Evolutionary conservation across 1,140 invertebrate species (phyloP).

Genomic region (Pemphigus obesinymphae): DNA sequence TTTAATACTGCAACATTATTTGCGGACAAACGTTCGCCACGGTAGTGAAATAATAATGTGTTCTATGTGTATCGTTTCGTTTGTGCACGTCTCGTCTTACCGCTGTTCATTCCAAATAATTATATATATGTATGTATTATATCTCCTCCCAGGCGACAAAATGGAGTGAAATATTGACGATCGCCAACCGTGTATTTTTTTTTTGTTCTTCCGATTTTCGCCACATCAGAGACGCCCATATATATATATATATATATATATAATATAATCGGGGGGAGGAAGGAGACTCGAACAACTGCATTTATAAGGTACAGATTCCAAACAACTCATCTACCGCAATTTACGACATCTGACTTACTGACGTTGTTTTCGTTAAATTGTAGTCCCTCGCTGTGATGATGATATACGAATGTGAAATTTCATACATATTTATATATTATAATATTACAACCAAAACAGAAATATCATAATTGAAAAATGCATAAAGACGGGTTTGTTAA

Average conservation of each 20-base stretch:
- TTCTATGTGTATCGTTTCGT: background rate
- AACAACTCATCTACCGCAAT: too few relatives aligned
- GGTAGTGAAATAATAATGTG: background rate
- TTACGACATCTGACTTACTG: too few relatives aligned
- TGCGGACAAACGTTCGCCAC: conserved; percentile 11
- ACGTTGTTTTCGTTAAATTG: too few relatives aligned
- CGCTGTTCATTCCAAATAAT: background rate
- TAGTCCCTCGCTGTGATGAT: too few relatives aligned
- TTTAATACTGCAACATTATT: background rate
- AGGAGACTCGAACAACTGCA: too few relatives aligned
- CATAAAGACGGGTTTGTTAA: background rate
- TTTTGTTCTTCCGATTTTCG: background rate
- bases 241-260: too few relatives aligned
- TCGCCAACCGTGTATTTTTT: background rate
- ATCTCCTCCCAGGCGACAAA: background rate
- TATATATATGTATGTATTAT: background rate
- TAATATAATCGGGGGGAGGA: too few relatives aligned
- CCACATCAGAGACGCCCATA: background rate
- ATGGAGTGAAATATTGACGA: conserved; percentile 28
- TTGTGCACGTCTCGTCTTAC: background rate
- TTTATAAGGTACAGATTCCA: too few relatives aligned
- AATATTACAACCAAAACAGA: too few relatives aligned
- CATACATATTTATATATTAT: too few relatives aligned
- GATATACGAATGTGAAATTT: too few relatives aligned
- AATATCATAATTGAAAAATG: background rate